Evolutionary conservation across 2,113 vertebrate genomes (phyloP), one percentile per base, ranked within the genome.

Genomic region (Dascyllus trimaculatus): DNA sequence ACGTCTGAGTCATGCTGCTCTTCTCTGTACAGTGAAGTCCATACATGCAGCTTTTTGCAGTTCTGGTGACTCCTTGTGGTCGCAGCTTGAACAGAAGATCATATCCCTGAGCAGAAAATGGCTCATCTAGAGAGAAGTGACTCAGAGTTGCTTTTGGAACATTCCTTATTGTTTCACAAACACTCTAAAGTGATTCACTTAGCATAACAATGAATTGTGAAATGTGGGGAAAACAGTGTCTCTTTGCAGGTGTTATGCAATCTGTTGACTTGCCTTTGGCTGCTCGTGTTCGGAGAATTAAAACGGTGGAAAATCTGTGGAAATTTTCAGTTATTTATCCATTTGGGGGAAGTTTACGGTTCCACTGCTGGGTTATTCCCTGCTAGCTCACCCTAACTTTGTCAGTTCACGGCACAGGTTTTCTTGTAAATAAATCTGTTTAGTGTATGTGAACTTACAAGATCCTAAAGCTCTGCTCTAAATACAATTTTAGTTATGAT

Each of bases 1-100:
- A 58, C 1, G 0, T 70, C 45, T 75, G 70, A 80, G 79, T 86
- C 81, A 71, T 9, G 68, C 63, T 61, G 56, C 60, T 71, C 80
- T 59, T 46, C 51, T 65, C 48, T 54, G 9, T 17, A 2, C 53
- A 45, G 57, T 22, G 15, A 26, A 45, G 63, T 59, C 32, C 14
- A 3, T 43, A 35, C 45, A 21, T 43, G 11, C 22, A 18, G 19
- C 17, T 10, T 68, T 25, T 13, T 71, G 40, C 62, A 48, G 68
- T 63, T 51, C 40, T 11, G 54, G 24, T 48, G 70, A 81, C 76
- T 65, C 80, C 82, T 81, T 25, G 74, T 81, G 82, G 70, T 80
- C 14, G 2, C 49, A 45, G 64, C 32, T 26, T 46, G 18, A 29
- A 57, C 13, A 43, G 11, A 54, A 15, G n/a, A 48, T 29, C 29